A percentile compares a stretch with the other conserved stretches of the same genome.
Conservation (phyloP, 2,797 vertebrate species). For the Pachyuromys duprasi region DNA sequence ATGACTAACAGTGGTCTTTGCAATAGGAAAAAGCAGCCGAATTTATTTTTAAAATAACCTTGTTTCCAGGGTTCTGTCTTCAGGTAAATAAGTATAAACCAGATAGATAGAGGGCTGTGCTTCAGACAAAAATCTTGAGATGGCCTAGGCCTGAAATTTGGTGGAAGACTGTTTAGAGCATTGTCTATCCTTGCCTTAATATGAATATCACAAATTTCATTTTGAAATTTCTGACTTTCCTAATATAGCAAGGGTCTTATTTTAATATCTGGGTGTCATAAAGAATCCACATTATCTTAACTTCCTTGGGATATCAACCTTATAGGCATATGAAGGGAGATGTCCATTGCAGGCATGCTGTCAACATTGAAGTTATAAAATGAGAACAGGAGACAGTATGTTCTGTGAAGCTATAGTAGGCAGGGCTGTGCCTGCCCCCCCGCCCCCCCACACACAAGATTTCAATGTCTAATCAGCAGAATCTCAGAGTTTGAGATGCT, state of each 20-base stretch:
- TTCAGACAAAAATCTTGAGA: background rate
- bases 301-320: background rate
- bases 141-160: background rate
- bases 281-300: background rate
- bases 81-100: background rate
- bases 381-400: background rate
- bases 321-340: background rate
- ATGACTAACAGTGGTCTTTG: background rate
- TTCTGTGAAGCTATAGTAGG: background rate
- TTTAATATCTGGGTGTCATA: background rate
- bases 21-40: background rate
- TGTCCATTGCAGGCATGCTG: background rate
- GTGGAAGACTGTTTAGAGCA: background rate
- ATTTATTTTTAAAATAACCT: background rate
- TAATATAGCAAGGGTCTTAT: background rate
- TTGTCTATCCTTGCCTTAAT: background rate
- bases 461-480: background rate
- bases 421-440: background rate
- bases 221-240: constrained; percentile 4
- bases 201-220: background rate
- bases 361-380: background rate
- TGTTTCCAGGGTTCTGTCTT: background rate
- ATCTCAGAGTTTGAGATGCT: background rate
- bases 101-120: background rate
- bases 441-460: background rate